Conservation (phyloP, 2,113 vertebrate genomes). For the Gallinago jamesoni region DNA sequence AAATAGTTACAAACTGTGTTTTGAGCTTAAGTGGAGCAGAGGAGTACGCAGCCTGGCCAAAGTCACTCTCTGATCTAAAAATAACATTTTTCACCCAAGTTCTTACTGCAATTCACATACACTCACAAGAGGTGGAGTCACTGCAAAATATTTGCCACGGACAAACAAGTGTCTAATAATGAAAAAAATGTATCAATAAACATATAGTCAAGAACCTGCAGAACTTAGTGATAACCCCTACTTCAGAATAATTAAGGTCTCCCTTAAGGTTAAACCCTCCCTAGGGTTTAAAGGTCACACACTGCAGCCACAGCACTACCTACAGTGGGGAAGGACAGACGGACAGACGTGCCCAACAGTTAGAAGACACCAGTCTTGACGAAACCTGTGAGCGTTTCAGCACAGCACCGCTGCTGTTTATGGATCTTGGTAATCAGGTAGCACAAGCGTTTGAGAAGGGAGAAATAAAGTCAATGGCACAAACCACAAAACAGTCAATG, state of each 20-base stretch:
- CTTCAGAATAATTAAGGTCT: neutral
- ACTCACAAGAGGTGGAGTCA: neutral
- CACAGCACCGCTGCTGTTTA: neutral
- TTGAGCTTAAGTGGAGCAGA: neutral
- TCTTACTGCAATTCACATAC: neutral
- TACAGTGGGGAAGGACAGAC: neutral
- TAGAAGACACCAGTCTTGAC: neutral
- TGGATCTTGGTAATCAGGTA: neutral
- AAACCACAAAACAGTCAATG: neutral
- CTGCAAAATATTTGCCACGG: neutral
- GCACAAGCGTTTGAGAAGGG: neutral
- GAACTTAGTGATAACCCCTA: neutral
- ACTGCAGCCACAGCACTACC: neutral
- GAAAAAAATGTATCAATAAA: neutral
- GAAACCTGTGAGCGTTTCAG: neutral
- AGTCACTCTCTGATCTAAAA: neutral
- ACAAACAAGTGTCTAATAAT: neutral
- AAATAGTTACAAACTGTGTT: neutral
- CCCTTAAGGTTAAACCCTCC: too few species aligned
- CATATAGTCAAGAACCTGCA: neutral
- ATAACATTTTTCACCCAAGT: neutral
- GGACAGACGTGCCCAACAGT: fast-evolving
- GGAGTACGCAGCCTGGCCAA: neutral
- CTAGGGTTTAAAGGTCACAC: neutral
- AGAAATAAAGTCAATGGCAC: neutral